Base-by-base conservation (phyloP, 2,797 vertebrate genomes). In the Scarus forsteni region DNA sequence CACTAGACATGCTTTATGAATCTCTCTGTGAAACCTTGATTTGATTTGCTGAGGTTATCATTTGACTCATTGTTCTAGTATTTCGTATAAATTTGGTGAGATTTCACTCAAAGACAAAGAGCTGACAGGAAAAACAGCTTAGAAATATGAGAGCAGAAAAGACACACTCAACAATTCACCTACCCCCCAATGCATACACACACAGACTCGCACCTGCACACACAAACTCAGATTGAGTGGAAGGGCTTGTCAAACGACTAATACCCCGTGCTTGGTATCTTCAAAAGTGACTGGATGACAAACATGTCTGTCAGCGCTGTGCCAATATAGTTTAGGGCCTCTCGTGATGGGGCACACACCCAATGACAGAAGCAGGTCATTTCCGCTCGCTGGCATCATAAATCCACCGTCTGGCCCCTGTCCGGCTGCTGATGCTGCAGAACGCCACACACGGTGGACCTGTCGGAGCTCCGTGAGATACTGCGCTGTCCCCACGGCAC, bases 331-430 rank as follows among this genome's bases (percentile, higher is more conserved):
- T 95, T 95, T 95, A 94, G 93, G 90, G 93, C 90, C 90, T 91
- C 93, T 93, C 93, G 92, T 94, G 94, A 94, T 94, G 94, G 93
- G 94, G 91, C 92, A 89, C 92, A 93, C 93, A 92, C 93, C 89
- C 93, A 93, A 90, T 95, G 94, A 95, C 94, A 95, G 94, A 95
- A 95, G 92, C 93, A 90, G 94, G 94, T 95, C 94, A 94, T 94
- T 94, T 94, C 93, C 88, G 87, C 75, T 91, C 81, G 48, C 90
- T 90, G 88, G 90, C 89, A 85, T 94, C 93, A 94, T 95, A 95
- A 95, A 95, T 95, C 91, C 91, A 94, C 89, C 90, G 91, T 93
- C 94, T 95, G 94, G 92, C 92, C 93, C 79, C 89, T 92, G 93
- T 94, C 94, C 91, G 90, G 88, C 79, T 95, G 94, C 94, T 95